Evolutionary conservation across 2,113 vertebrate species (phyloP).

Genomic region (Anolis sagrei): DNA sequence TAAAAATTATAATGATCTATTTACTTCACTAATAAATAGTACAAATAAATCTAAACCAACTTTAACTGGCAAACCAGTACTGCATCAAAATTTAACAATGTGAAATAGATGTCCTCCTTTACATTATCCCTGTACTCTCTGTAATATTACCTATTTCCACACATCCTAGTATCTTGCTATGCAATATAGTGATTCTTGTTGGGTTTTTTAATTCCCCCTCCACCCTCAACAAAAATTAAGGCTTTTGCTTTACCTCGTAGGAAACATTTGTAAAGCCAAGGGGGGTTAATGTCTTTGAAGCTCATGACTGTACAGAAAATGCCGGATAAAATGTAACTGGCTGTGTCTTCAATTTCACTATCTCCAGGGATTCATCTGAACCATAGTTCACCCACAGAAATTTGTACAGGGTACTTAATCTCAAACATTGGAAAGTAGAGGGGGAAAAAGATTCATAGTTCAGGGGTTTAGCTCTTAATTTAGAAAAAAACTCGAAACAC

Average conservation of each 20-base stretch:
- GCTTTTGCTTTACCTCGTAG: neutral
- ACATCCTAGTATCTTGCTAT: neutral
- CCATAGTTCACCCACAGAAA: conserved; percentile 1
- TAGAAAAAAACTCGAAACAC: too few relatives aligned
- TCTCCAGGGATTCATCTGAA: conserved; percentile 18
- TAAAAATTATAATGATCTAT: neutral
- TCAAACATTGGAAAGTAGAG: conserved; percentile 5
- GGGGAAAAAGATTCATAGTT: too few relatives aligned
- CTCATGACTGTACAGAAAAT: neutral
- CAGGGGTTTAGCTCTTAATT: too few relatives aligned
- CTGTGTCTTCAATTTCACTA: conserved; percentile 9
- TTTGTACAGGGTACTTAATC: conserved; percentile 9
- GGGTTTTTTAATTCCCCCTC: neutral
- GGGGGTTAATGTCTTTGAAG: conserved; percentile 11
- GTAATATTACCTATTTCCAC: neutral
- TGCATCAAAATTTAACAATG: neutral
- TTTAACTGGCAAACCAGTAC: neutral
- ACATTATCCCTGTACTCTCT: neutral
- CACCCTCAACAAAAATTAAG: too few relatives aligned
- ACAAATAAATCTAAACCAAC: neutral
- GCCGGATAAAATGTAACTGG: neutral
- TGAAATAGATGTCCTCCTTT: neutral
- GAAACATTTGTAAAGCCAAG: conserved; percentile 12
- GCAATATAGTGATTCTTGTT: neutral
- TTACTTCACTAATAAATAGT: neutral